Base-by-base conservation (phyloP, 1,140 invertebrate genomes). In the Meloidogyne hapla region DNA sequence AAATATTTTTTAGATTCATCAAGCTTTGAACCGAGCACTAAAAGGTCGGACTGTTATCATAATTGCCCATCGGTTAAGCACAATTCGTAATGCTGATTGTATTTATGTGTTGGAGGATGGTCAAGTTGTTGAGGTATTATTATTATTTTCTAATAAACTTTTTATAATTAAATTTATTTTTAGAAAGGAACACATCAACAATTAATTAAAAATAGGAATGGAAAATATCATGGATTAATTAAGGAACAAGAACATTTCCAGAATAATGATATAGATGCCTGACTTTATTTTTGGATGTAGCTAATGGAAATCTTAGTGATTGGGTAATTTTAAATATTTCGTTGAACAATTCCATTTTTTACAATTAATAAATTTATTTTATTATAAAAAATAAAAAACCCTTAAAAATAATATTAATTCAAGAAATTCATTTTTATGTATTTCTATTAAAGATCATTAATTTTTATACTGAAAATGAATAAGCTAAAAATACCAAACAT, bases 21-120 rank as follows among this genome's bases (percentile, higher is more conserved):
- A 89, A 79, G 90, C 90, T 6, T 79, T 90, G 15, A 89, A 90
- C 40, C 33, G 83, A 68, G 83, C 89, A 0, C 83, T 84, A 70
- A 78, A 84, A 79, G 87, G 85, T 45, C 77, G 87, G 45, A 93
- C 92, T 1, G 92, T 91, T 79, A 91, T 93, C 40, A 91, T 92
- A 13, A 92, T 93, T 73, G 92, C 92, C 0, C 92, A 93, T 87
- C 89, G 93, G 8, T 88, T 93, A 4, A 90, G 91, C 2, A 92
- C 92, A 0, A 91, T 93, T 48, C 89, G 91, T 78, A 90, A 91
- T 84, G 91, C 91, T 0, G 91, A 93, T 74, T 18, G n/a, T n/a
- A 80, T 80, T 42, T 81, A 70, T 62, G 79, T 81, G 8, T 77
- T 80, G 18, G 66, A 61, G 5, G 42, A 77, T 28, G 80, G 80